These are phyloP conservation scores for Drosophila subobscura DNA, from an alignment of 1,140 invertebrate species.

Conservation along the genomic window DNA sequence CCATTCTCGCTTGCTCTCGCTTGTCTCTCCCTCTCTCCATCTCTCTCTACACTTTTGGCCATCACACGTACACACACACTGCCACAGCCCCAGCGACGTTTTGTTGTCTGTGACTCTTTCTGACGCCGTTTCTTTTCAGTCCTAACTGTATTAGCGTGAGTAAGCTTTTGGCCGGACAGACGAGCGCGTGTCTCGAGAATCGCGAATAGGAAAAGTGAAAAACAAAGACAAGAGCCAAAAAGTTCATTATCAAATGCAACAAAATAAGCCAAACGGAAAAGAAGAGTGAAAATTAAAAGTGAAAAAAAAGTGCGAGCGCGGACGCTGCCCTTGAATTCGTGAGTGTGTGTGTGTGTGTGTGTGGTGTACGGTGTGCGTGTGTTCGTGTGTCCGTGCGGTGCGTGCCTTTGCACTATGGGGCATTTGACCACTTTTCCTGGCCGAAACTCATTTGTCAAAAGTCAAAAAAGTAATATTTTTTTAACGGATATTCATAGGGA, in stretches of 20 bases:
- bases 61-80: conserved; percentile 52
- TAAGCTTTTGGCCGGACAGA: conserved; percentile 60
- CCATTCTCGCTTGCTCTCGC: conserved; percentile 17
- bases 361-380: conserved; percentile 16
- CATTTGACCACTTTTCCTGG: too few relatives aligned
- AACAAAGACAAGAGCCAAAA: conserved; percentile 50
- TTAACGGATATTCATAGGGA: too few relatives aligned
- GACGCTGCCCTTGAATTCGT: conserved; percentile 69
- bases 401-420: conserved; percentile 41
- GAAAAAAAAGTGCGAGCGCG: conserved; percentile 58
- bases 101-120: conserved; percentile 20
- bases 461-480: too few relatives aligned
- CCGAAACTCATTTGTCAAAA: too few relatives aligned
- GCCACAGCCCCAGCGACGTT: conserved; percentile 5
- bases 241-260: conserved; percentile 68
- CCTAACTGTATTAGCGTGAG: conserved; percentile 66
- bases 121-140: conserved; percentile 53
- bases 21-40: conserved; percentile 31
- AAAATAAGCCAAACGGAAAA: conserved; percentile 19
- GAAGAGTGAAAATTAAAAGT: conserved; percentile 24
- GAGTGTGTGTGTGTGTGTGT: conserved; percentile 43
- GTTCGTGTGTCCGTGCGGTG: conserved; percentile 18
- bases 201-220: conserved; percentile 43
- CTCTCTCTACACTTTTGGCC: conserved; percentile 69
- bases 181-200: conserved; percentile 53